These are phyloP conservation scores for Callithrix jacchus DNA, from an alignment of 2,113 vertebrate species.

Conservation along the genomic window DNA sequence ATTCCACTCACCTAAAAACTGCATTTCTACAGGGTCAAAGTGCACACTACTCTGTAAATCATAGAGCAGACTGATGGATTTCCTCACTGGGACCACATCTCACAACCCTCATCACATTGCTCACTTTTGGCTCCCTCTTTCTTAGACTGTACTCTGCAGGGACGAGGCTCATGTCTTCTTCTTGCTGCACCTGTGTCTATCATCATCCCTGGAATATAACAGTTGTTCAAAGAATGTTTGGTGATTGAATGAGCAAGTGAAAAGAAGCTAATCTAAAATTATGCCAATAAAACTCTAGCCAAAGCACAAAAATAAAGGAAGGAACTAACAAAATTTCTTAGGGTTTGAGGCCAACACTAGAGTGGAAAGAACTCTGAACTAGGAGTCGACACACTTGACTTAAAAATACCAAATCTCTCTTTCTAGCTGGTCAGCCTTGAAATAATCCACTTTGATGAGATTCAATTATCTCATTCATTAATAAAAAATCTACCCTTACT, in stretches of 20 bases:
- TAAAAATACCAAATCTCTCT: neutral
- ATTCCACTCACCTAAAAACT: neutral
- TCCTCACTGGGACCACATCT: rapidly evolving
- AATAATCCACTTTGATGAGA: neutral
- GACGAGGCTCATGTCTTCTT: neutral
- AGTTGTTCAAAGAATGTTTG: neutral
- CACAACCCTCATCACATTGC: neutral
- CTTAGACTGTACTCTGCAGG: neutral
- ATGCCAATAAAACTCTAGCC: neutral
- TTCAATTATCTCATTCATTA: neutral
- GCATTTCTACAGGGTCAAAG: neutral
- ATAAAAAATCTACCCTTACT: neutral
- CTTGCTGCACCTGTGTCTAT: neutral
- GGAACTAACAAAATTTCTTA: neutral
- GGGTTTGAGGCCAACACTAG: neutral
- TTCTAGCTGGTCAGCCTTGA: neutral
- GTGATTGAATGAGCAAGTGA: neutral
- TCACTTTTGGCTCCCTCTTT: neutral
- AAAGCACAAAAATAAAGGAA: neutral
- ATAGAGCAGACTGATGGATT: neutral
- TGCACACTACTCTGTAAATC: neutral
- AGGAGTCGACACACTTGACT: neutral
- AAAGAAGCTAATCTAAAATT: neutral
- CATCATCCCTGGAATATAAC: neutral
- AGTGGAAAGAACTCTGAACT: neutral